Conservation (phyloP, 2,797 vertebrate genomes). For the Heliangelus exortis region DNA sequence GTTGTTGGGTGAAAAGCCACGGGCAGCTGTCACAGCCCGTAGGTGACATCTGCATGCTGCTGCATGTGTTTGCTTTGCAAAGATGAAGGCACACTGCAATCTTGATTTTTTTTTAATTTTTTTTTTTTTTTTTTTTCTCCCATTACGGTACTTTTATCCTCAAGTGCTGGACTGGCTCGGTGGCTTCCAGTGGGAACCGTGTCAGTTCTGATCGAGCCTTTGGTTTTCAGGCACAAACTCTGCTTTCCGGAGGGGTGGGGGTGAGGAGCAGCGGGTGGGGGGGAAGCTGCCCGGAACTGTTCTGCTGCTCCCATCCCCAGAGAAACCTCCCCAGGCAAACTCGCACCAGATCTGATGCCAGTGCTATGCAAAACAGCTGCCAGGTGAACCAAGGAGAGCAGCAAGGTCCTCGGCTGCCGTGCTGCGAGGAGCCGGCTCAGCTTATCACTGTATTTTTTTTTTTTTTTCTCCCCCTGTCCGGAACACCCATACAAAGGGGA, state of each 20-base stretch:
- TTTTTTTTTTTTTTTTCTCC: neutral
- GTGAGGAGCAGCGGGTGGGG: neutral
- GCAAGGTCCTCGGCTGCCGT: neutral
- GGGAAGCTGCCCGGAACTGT: conserved; percentile 64
- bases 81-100: neutral
- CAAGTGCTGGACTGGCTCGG: neutral
- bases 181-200: neutral
- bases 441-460: neutral
- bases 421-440: neutral
- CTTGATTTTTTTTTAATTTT: neutral
- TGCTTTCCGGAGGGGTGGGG: neutral
- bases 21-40: neutral
- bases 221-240: neutral
- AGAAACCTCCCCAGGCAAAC: conserved; percentile 79
- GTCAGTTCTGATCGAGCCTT: neutral
- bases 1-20: neutral
- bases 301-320: conserved; percentile 70
- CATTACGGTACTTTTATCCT: neutral
- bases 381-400: conserved; percentile 56
- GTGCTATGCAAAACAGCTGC: conserved; percentile 73
- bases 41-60: neutral
- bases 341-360: conserved; percentile 76
- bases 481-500: neutral
- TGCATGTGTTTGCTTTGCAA: neutral
- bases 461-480: neutral